phyloP scores from a whole-genome alignment of 1,140 invertebrate species.

The Papilio glaucus region DNA sequence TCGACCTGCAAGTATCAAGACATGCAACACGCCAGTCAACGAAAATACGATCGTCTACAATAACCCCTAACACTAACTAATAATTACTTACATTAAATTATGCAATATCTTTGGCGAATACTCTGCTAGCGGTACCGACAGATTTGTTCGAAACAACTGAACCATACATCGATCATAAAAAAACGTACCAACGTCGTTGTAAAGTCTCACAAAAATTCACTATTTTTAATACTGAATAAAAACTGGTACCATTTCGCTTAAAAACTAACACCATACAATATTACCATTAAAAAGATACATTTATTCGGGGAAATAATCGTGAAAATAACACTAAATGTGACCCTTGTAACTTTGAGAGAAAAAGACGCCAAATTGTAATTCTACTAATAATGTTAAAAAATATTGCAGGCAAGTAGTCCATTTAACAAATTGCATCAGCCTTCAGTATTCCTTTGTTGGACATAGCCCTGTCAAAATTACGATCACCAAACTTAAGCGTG shows the following conservation, averaged over 20 bases:
- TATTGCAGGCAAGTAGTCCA: too few species aligned
- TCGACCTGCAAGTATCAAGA: neutral
- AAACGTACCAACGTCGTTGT: slow-evolving; percentile 77
- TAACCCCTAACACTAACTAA: slow-evolving; percentile 58
- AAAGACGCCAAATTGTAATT: too few species aligned
- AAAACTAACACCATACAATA: slow-evolving; percentile 45
- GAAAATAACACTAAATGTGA: slow-evolving; percentile 52
- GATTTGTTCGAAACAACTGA: slow-evolving; percentile 54
- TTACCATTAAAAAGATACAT: slow-evolving; percentile 59
- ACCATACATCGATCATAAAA: slow-evolving; percentile 59
- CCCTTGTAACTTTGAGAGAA: too few species aligned
- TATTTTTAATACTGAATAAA: slow-evolving; percentile 77
- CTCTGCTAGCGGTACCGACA: slow-evolving; percentile 76
- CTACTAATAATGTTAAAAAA: too few species aligned
- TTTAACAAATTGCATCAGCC: too few species aligned
- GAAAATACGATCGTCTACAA: slow-evolving; percentile 46
- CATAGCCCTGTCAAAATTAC: too few species aligned
- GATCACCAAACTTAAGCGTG: too few species aligned
- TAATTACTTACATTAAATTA: slow-evolving; percentile 72
- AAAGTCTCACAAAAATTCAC: slow-evolving; percentile 77
- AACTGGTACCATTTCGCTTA: slow-evolving; percentile 70
- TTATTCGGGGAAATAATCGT: slow-evolving; percentile 54
- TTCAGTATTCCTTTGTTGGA: too few species aligned
- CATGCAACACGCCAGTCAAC: slow-evolving; percentile 41
- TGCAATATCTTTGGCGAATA: slow-evolving; percentile 83